phyloP scores from a whole-genome alignment of 2,797 vertebrate genomes.

The Todus mexicanus region DNA sequence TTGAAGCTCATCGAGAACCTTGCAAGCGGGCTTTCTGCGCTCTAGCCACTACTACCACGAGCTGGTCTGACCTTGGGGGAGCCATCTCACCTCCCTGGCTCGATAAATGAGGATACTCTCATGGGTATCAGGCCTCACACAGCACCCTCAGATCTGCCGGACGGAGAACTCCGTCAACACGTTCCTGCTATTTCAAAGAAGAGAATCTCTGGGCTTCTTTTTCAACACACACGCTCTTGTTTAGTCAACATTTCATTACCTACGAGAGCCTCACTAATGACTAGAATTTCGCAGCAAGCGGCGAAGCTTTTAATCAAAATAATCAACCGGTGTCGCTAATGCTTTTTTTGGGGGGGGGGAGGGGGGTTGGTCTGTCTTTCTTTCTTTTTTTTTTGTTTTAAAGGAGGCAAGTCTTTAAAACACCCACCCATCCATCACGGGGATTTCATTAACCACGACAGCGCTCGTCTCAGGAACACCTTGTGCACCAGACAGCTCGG shows the following conservation, averaged over 20 bases:
- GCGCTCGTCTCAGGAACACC: conserved; percentile 11
- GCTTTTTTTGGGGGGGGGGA: too few species aligned
- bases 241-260: conserved; percentile 28
- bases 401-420: neutral
- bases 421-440: neutral
- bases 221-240: neutral
- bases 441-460: neutral
- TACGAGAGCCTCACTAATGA: neutral
- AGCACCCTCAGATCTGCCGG: neutral
- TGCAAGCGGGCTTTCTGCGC: neutral
- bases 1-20: neutral
- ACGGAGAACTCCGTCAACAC: neutral
- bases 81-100: neutral
- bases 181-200: neutral
- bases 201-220: conserved; percentile 12
- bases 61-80: neutral
- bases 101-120: neutral
- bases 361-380: neutral
- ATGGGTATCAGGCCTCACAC: neutral
- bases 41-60: neutral
- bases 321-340: neutral
- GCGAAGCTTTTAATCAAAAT: conserved; percentile 10
- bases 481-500: conserved; percentile 12
- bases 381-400: neutral
- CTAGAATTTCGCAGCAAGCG: neutral